phyloP scores from a whole-genome alignment of 2,113 vertebrate species.

The Otis tarda region DNA sequence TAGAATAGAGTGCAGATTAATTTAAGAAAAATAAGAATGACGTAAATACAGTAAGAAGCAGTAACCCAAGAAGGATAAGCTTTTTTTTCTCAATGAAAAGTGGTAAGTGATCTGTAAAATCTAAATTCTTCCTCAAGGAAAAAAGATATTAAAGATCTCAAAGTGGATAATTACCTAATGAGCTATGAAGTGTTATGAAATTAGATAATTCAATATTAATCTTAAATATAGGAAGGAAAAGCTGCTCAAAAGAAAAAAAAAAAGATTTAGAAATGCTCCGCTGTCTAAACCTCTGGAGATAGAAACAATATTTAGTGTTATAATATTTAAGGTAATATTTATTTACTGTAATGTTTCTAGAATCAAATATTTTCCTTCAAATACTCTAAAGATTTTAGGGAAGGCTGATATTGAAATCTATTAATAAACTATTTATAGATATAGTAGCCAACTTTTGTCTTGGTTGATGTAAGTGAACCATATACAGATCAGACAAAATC shows the following conservation, averaged over 20 bases:
- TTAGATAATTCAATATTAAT: background rate
- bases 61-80: background rate
- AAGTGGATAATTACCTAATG: background rate
- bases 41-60: background rate
- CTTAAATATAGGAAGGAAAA: background rate
- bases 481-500: background rate
- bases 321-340: background rate
- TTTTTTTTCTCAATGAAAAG: background rate
- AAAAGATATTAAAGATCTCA: background rate
- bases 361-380: background rate
- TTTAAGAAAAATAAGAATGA: background rate
- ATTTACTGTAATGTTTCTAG: background rate
- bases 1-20: background rate
- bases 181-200: background rate
- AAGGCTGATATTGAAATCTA: background rate
- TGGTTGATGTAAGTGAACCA: background rate
- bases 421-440: background rate
- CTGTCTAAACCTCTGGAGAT: background rate
- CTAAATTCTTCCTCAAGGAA: background rate
- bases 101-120: background rate
- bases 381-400: background rate
- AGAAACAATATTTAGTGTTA: background rate
- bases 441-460: background rate
- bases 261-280: background rate
- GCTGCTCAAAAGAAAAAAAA: background rate